A percentile compares a stretch with the other conserved stretches of the same genome.
Evolutionary conservation across 1,140 invertebrate genomes (phyloP).

Genomic region (Megathymus violae): DNA sequence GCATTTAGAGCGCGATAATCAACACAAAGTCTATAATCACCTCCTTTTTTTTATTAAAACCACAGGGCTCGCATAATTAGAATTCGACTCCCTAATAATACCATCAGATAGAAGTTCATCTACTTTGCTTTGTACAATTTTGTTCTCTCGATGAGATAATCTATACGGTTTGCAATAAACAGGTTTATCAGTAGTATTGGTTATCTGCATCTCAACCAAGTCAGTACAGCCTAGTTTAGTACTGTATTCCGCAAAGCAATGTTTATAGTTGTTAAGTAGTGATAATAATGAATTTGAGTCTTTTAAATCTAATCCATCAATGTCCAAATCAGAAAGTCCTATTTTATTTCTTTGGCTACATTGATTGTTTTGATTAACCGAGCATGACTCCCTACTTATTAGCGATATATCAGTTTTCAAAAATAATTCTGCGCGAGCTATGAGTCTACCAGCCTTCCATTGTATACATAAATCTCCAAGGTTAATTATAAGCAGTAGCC

Average conservation of each 20-base stretch:
- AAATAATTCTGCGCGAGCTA: neutral
- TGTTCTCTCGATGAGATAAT: slow-evolving; percentile 42
- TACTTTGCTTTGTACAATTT: slow-evolving; percentile 17
- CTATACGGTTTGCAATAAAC: slow-evolving; percentile 40
- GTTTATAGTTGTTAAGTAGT: too few relatives aligned
- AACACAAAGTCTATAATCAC: slow-evolving; percentile 32
- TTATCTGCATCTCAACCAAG: too few relatives aligned
- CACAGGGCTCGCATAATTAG: slow-evolving; percentile 32
- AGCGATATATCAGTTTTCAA: neutral
- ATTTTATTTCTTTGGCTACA: too few relatives aligned
- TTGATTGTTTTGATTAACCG: too few relatives aligned
- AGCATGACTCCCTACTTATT: too few relatives aligned
- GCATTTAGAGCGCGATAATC: slow-evolving; percentile 35
- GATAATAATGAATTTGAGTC: too few relatives aligned
- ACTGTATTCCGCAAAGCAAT: too few relatives aligned
- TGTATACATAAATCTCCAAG: neutral
- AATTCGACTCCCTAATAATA: slow-evolving; percentile 27
- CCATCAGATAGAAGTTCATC: slow-evolving; percentile 27
- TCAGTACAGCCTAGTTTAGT: too few relatives aligned
- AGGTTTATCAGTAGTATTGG: too few relatives aligned
- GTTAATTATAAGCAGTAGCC: neutral
- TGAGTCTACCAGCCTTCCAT: neutral
- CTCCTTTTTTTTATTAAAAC: slow-evolving; percentile 34
- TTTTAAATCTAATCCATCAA: too few relatives aligned
- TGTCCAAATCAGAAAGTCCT: too few relatives aligned